A percentile compares a stretch with the other conserved stretches of the same genome.
phyloP scores from a whole-genome alignment of 2,888 invertebrate genomes.

The Zaprionus lineosus region DNA sequence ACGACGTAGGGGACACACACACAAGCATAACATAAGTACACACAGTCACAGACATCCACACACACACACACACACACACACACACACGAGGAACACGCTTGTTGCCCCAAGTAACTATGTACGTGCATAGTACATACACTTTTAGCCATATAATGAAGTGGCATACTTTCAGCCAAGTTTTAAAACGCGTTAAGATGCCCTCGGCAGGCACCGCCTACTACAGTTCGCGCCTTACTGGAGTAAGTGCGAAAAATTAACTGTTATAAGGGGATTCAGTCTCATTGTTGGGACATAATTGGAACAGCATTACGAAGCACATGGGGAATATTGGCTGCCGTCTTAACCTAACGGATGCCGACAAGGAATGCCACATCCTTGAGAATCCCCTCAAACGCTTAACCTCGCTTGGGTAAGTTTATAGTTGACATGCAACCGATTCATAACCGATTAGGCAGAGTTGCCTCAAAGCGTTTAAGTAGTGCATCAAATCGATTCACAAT shows the following conservation, averaged over 20 bases:
- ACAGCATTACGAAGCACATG: too few species aligned
- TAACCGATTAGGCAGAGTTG: not conserved
- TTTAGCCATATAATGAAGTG: constrained; percentile 22
- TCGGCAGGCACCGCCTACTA: constrained; percentile 4
- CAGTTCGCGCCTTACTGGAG: constrained; percentile 33
- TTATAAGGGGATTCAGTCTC: constrained; percentile 1
- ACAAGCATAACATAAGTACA: too few species aligned
- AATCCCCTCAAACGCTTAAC: too few species aligned
- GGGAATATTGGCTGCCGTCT: too few species aligned
- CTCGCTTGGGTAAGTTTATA: too few species aligned
- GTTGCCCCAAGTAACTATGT: constrained; percentile 24
- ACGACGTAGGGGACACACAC: not conserved
- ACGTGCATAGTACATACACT: constrained; percentile 7
- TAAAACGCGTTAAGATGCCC: constrained; percentile 35
- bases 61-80: not conserved
- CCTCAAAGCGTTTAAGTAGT: too few species aligned
- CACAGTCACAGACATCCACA: not conserved
- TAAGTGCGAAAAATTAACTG: constrained; percentile 50
- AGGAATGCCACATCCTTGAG: too few species aligned
- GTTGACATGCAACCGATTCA: not conserved
- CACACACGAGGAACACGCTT: constrained; percentile 10
- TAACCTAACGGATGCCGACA: too few species aligned
- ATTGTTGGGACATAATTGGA: constrained; percentile 4
- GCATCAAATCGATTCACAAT: too few species aligned
- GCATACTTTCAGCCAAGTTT: constrained; percentile 37